Conservation (phyloP, 2,113 vertebrate species). For the Hyla sarda region DNA sequence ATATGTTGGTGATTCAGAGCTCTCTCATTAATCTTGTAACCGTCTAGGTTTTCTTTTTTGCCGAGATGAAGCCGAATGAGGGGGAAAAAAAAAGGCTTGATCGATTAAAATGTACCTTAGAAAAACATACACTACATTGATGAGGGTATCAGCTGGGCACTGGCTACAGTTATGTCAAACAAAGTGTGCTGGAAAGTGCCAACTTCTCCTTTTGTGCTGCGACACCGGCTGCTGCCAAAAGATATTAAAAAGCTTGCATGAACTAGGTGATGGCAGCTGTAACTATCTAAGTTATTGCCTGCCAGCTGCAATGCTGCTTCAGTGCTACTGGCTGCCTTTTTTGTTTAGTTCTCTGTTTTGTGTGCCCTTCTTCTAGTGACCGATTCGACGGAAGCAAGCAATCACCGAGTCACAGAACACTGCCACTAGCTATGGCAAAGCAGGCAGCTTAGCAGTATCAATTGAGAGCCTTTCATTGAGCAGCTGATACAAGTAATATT, state of each 20-base stretch:
- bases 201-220: constrained; percentile 84
- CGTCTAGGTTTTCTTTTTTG: constrained; percentile 19
- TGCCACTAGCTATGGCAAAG: constrained; percentile 70
- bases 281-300: constrained; percentile 85
- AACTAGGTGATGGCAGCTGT: constrained; percentile 86
- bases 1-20: constrained; percentile 60
- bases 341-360: constrained; percentile 73
- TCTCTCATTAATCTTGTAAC: constrained; percentile 65
- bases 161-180: constrained; percentile 85
- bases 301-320: constrained; percentile 79
- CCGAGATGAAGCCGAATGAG: not conserved
- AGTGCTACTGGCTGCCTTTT: constrained; percentile 76
- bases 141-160: constrained; percentile 84
- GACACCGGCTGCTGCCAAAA: constrained; percentile 80
- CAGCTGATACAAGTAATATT: constrained; percentile 76
- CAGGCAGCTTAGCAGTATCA: constrained; percentile 67
- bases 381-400: constrained; percentile 70
- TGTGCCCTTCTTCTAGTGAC: constrained; percentile 79
- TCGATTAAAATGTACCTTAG: constrained; percentile 71
- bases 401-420: constrained; percentile 68
- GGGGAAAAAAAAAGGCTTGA: constrained; percentile 1
- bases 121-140: constrained; percentile 69
- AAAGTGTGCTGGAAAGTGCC: constrained; percentile 81
- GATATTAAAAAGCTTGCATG: constrained; percentile 85
- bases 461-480: constrained; percentile 67